phyloP scores from a whole-genome alignment of 1,140 invertebrate genomes.

The Heliconius melpomene region DNA sequence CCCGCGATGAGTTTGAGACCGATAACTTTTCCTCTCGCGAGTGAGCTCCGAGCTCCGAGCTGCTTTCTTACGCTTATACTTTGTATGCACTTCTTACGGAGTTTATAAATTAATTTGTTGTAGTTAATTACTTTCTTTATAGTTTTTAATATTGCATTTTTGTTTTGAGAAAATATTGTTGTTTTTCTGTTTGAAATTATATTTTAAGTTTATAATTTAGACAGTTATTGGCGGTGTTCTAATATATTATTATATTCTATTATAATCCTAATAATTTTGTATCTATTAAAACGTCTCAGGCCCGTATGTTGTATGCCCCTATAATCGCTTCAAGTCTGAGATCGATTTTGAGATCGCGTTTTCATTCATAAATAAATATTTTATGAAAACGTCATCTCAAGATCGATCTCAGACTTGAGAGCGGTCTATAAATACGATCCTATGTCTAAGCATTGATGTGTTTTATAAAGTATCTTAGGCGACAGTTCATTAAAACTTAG shows the following conservation, averaged over 20 bases:
- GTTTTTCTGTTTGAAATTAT: too few relatives aligned
- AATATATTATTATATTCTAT: too few relatives aligned
- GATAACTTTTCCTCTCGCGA: constrained; percentile 19
- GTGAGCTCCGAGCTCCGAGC: neutral
- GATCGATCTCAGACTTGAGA: too few relatives aligned
- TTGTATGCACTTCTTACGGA: neutral
- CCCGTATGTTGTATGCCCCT: too few relatives aligned
- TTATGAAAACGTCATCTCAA: too few relatives aligned
- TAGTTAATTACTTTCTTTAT: neutral
- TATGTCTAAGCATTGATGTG: neutral
- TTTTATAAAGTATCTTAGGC: constrained; percentile 16
- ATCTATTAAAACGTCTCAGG: neutral
- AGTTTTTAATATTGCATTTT: neutral
- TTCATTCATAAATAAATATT: too few relatives aligned
- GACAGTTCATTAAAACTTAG: constrained; percentile 29
- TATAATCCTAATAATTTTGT: neutral
- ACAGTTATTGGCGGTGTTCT: too few relatives aligned
- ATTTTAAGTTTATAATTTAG: too few relatives aligned
- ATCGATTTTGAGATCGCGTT: too few relatives aligned
- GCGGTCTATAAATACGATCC: too few relatives aligned
- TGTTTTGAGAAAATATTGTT: neutral
- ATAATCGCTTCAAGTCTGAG: too few relatives aligned
- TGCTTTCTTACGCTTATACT: neutral
- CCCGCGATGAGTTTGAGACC: neutral
- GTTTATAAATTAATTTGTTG: neutral